Percentiles rank a stretch among this genome's conserved stretches.
Conservation (phyloP, 2,888 invertebrate species). For the Lycia hirtaria region DNA sequence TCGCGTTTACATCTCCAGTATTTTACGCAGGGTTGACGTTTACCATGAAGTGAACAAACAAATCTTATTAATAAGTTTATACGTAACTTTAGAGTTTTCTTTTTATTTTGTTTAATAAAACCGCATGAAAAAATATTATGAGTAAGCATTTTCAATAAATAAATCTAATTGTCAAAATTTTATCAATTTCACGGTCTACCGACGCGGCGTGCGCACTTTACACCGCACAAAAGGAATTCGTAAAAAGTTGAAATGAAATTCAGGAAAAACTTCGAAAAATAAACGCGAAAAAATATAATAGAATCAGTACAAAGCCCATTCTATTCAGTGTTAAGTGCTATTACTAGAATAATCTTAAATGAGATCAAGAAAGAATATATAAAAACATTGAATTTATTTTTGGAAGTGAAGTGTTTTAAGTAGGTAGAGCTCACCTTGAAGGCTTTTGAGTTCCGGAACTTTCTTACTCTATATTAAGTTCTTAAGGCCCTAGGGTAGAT, state of each 20-base stretch:
- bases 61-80: too few species aligned
- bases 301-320: not conserved
- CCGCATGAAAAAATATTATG: not conserved
- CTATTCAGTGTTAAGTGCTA: not conserved
- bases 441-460: too few species aligned
- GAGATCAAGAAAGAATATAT: not conserved
- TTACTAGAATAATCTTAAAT: not conserved
- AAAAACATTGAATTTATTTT: not conserved
- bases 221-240: constrained; percentile 7
- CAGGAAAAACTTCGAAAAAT: not conserved
- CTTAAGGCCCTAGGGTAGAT: too few species aligned
- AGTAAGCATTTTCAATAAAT: not conserved
- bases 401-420: constrained; percentile 2
- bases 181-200: constrained; percentile 46
- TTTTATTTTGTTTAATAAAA: not conserved
- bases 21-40: too few species aligned
- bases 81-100: too few species aligned
- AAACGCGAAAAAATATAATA: constrained; percentile 2
- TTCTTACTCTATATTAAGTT: too few species aligned
- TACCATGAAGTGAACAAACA: too few species aligned
- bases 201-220: constrained; percentile 26
- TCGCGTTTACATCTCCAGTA: too few species aligned
- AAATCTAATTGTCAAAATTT: constrained; percentile 24
- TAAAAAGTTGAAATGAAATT: constrained; percentile 10
- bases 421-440: constrained; percentile 3